A percentile compares a stretch with the other conserved stretches of the same genome.
These are phyloP conservation scores for Zelleria hepariella DNA, from an alignment of 2,888 invertebrate genomes.

Conservation along the genomic window DNA sequence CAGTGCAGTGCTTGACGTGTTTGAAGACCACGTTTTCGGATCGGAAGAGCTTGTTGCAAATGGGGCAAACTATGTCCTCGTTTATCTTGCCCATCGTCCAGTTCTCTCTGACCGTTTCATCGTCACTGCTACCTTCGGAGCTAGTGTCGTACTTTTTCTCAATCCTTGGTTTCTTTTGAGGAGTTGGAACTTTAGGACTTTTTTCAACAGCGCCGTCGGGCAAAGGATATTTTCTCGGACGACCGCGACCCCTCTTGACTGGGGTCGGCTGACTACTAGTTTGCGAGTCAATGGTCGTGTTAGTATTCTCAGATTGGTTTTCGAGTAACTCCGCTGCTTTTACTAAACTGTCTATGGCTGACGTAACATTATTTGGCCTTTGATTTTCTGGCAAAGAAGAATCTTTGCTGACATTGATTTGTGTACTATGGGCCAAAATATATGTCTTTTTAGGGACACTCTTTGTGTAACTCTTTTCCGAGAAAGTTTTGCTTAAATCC, in stretches of 20 bases:
- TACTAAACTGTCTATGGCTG: conserved; percentile 60
- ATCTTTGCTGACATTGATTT: neutral
- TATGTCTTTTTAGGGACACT: conserved; percentile 55
- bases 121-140: conserved; percentile 32
- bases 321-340: conserved; percentile 63
- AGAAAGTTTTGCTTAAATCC: conserved; percentile 23
- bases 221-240: conserved; percentile 58
- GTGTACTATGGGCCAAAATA: conserved; percentile 37
- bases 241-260: conserved; percentile 55
- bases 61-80: conserved; percentile 65
- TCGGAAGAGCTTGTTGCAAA: conserved; percentile 61
- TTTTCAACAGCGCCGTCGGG: conserved; percentile 30
- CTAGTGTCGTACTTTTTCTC: conserved; percentile 35
- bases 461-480: conserved; percentile 35
- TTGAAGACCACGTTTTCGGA: conserved; percentile 67
- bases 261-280: conserved; percentile 29
- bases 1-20: conserved; percentile 67
- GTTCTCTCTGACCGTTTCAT: conserved; percentile 50
- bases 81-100: conserved; percentile 71
- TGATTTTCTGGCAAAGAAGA: neutral
- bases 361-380: conserved; percentile 23
- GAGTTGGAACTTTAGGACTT: conserved; percentile 32
- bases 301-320: conserved; percentile 41
- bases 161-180: conserved; percentile 50
- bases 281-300: conserved; percentile 23